Base-by-base conservation (phyloP, 1,140 invertebrate species). In the Elymnias hypermnestra region DNA sequence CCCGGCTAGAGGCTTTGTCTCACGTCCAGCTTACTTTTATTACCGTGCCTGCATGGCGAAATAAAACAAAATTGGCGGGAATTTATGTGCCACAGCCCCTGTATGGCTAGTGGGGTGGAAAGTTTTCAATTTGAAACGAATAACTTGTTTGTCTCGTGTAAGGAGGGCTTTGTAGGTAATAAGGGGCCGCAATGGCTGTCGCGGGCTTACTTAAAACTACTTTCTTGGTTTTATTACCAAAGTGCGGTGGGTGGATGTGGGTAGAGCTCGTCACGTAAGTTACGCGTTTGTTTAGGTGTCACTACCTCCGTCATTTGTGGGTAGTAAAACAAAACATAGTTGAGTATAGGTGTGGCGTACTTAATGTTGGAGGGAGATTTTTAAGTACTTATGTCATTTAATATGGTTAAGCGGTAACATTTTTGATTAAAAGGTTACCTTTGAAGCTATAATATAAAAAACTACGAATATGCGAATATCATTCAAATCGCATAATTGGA, bases 71-170 rank as follows among this genome's bases (percentile, higher is more conserved):
- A 84, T 84, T 84, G 81, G 74, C 76, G 67, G 72, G 76, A 84
- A 84, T 84, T 84, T 84, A 84, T 81, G 76, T 72, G 55, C 74
- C 76, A 63, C 76, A 72, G 69, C 65, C 74, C 63, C 62, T 63
- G 60, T 66, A 72, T 68, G 69, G 74, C 78, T 77, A 82, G 77
- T 82, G 78, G 81, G 81, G 81, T 73, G 73, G 76, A 81, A 82
- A 84, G 76, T 84, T 84, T 84, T 84, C 81, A 84, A 84, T 84
- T 82, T 82, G 81, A 84, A 84, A 84, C 73, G 73, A 82, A 82
- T 81, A 81, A 81, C 70, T 82, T 82, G 76, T 84, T 82, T 81
- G 76, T 75, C 65, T 70, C 60, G 63, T 57, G 74, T 81, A 84
- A 83, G 79, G 67, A 75, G 74, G 81, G 77, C 67, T 82, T 84